Conservation (phyloP, 2,113 vertebrate species). For the Chaetodon auriga region DNA sequence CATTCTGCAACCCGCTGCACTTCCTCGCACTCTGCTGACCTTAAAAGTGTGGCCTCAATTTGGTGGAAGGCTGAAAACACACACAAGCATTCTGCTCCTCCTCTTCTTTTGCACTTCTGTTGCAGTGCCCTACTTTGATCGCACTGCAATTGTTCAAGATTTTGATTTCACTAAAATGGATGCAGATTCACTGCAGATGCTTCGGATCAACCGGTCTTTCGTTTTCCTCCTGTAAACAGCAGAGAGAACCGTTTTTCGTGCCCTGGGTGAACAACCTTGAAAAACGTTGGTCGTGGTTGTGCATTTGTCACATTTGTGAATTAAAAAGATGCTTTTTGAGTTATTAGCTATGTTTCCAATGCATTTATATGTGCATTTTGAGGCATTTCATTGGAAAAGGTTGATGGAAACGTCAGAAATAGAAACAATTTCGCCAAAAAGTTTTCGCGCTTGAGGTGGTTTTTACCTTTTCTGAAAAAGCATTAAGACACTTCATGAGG, state of each 20-base stretch:
- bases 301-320: slow-evolving; percentile 64
- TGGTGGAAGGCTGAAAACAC: slow-evolving; percentile 58
- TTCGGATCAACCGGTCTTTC: background rate
- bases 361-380: no score
- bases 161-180: background rate
- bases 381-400: no score
- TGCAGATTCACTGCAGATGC: background rate
- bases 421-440: no score
- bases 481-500: no score
- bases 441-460: no score
- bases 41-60: slow-evolving; percentile 80
- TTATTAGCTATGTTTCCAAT: no score
- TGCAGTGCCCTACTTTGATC: slow-evolving; percentile 43
- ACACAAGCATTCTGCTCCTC: slow-evolving; percentile 40
- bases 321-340: slow-evolving; percentile 47
- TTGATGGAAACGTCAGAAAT: no score
- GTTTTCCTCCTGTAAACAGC: slow-evolving; percentile 67
- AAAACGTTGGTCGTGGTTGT: slow-evolving; percentile 49
- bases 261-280: slow-evolving; percentile 54
- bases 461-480: no score
- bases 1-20: slow-evolving; percentile 79
- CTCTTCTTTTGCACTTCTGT: slow-evolving; percentile 43
- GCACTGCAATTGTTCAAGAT: background rate
- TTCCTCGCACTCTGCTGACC: slow-evolving; percentile 78
- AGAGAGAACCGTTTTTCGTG: slow-evolving; percentile 30